phyloP scores from a whole-genome alignment of 2,888 invertebrate species.

The Exephanes ischioxanthus region DNA sequence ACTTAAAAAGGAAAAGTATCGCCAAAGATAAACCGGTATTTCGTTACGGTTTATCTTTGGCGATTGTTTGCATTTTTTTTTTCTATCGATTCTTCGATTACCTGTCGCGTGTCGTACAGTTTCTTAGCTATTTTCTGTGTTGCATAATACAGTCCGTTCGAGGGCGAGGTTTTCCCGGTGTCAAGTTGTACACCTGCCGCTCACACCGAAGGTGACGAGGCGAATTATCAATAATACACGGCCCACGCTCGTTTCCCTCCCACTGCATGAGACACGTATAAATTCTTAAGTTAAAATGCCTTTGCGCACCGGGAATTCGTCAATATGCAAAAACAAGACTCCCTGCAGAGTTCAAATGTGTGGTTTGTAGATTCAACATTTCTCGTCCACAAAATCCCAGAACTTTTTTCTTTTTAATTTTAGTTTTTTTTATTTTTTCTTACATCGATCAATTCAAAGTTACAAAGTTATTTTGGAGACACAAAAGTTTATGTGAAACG shows the following conservation, averaged over 20 bases:
- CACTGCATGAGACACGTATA: constrained; percentile 14
- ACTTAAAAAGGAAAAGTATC: background rate
- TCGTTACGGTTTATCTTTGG: background rate
- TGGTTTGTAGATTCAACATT: no score
- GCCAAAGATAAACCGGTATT: background rate
- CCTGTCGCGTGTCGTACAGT: background rate
- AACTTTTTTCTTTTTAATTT: no score
- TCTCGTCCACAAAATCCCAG: no score
- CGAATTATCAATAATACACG: constrained; percentile 46
- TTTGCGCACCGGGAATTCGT: background rate
- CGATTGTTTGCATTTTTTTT: constrained; percentile 1
- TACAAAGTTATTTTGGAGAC: no score
- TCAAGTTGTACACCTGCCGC: constrained; percentile 58
- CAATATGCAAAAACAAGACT: no score
- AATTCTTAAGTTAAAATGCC: background rate
- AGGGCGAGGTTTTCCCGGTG: constrained; percentile 46
- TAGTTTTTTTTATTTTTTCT: no score
- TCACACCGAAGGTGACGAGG: constrained; percentile 33
- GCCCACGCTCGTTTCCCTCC: constrained; percentile 25
- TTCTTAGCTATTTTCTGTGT: constrained; percentile 2
- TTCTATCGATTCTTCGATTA: constrained; percentile 45
- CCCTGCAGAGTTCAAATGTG: no score
- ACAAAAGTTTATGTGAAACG: background rate
- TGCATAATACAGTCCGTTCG: constrained; percentile 24
- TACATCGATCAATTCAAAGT: no score